Evolutionary conservation across 2,888 invertebrate species (phyloP).

Genomic region (Caenorhabditis macrosperma): DNA sequence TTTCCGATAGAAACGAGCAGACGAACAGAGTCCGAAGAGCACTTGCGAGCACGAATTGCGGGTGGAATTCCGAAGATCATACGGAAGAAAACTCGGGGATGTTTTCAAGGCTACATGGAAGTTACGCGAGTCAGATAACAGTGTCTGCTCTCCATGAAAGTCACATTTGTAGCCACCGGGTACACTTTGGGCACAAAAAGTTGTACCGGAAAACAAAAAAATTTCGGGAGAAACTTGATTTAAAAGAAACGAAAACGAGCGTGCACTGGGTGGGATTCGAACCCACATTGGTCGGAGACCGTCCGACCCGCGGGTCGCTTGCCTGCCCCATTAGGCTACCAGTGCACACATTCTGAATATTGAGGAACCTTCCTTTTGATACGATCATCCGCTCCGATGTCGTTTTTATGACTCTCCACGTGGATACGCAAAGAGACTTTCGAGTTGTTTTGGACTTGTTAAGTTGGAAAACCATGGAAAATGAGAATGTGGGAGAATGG

Average conservation of each 20-base stretch:
- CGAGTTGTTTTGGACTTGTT: too few species aligned
- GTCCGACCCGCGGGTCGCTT: neutral
- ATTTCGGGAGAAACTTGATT: neutral
- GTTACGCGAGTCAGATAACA: too few species aligned
- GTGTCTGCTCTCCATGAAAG: too few species aligned
- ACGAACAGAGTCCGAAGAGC: neutral
- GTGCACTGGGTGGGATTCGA: constrained; percentile 10
- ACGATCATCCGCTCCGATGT: neutral
- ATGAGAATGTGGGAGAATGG: too few species aligned
- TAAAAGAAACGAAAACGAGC: neutral
- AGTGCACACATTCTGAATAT: neutral
- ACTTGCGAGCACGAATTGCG: neutral
- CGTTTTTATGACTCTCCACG: neutral
- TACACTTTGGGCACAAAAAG: too few species aligned
- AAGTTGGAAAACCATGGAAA: too few species aligned
- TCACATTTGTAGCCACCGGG: too few species aligned
- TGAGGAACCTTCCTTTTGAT: neutral
- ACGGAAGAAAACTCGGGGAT: neutral
- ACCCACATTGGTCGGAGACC: constrained; percentile 6
- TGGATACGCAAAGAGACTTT: neutral
- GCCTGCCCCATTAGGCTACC: constrained; percentile 16
- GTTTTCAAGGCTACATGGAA: too few species aligned
- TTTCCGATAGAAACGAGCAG: neutral
- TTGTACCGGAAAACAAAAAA: neutral
- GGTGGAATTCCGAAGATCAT: neutral